phyloP scores from a whole-genome alignment of 2,797 vertebrate genomes.

The Carduelis carduelis region DNA sequence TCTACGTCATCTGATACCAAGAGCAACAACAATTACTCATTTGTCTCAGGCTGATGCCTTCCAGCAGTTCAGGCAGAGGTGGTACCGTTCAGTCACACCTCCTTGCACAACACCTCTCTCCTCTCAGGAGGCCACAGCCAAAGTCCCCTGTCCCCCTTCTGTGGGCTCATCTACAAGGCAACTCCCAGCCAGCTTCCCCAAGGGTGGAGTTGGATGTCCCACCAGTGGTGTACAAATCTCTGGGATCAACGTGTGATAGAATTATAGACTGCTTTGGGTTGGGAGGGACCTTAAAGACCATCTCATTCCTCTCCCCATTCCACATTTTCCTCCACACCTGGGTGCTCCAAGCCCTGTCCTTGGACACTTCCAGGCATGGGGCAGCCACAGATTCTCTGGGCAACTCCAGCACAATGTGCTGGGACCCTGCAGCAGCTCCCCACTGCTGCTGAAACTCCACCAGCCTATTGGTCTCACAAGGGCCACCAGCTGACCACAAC shows the following conservation, averaged over 20 bases:
- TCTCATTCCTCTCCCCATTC: neutral
- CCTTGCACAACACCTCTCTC: neutral
- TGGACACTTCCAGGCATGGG: neutral
- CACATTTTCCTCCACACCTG: too few species aligned
- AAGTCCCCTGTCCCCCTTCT: fast-evolving
- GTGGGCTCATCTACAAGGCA: fast-evolving
- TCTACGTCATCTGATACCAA: neutral
- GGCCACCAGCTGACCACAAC: neutral
- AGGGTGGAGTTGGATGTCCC: neutral
- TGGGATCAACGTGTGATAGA: neutral
- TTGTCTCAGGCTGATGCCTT: neutral
- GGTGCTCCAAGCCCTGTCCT: neutral
- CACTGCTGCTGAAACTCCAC: neutral
- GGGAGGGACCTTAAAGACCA: neutral
- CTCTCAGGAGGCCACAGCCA: neutral
- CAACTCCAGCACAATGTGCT: neutral
- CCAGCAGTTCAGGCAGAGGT: neutral
- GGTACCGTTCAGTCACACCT: neutral
- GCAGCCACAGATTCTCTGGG: neutral
- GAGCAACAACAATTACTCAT: neutral
- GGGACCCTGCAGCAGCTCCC: neutral
- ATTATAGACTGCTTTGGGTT: neutral
- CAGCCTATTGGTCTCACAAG: fast-evolving
- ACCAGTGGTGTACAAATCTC: fast-evolving
- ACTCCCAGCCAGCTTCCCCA: neutral